Percentiles rank a stretch among this genome's conserved stretches.
Conservation (phyloP, 2,888 invertebrate genomes). For the Aplocera efformata region DNA sequence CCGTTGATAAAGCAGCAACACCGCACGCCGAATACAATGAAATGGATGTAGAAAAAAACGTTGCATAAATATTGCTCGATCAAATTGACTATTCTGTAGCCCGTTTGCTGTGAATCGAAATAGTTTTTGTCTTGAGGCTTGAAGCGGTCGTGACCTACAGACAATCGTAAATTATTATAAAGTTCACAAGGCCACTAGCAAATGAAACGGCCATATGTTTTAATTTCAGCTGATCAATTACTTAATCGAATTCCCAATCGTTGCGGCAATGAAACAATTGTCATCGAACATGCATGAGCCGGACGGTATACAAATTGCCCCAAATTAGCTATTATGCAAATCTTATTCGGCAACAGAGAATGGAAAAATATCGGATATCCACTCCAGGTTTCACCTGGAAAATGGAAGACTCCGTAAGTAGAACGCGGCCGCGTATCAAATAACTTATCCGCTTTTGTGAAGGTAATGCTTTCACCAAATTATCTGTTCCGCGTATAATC, state of each 20-base stretch:
- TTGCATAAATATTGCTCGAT: constrained; percentile 23
- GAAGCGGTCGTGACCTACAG: constrained; percentile 7
- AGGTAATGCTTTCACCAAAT: constrained; percentile 66
- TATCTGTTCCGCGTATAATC: constrained; percentile 60
- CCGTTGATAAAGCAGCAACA: constrained; percentile 25
- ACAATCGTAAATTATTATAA: constrained; percentile 6
- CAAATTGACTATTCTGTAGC: constrained; percentile 11
- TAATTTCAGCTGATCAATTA: constrained; percentile 20
- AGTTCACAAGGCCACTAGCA: constrained; percentile 8
- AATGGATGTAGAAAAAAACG: constrained; percentile 14
- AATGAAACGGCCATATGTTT: constrained; percentile 13
- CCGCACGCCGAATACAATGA: constrained; percentile 14
- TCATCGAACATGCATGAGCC: constrained; percentile 28
- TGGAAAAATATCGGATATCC: constrained; percentile 49
- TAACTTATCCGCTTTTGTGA: constrained; percentile 73
- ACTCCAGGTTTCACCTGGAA: constrained; percentile 52
- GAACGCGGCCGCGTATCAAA: constrained; percentile 57
- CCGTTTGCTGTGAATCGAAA: constrained; percentile 12
- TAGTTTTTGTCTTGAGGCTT: neutral
- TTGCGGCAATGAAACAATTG: constrained; percentile 17
- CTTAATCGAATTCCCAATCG: constrained; percentile 18
- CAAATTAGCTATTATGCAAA: constrained; percentile 54
- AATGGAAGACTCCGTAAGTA: constrained; percentile 51
- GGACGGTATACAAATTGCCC: constrained; percentile 43
- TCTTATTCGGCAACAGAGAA: constrained; percentile 26